phyloP scores from a whole-genome alignment of 2,113 vertebrate species.

The Ornithorhynchus anatinus region DNA sequence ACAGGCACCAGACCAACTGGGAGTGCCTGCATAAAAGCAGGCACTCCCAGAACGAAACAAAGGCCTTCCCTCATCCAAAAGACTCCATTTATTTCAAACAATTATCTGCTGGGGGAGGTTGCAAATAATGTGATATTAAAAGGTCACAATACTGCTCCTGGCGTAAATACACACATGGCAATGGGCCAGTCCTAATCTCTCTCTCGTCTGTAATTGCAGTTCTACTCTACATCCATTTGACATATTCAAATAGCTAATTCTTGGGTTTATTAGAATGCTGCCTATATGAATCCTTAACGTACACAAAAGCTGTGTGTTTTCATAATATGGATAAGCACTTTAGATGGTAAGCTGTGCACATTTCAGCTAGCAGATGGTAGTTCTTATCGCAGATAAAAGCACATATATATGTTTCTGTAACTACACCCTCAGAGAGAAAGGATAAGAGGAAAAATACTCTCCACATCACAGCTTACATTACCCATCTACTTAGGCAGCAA shows the following conservation, averaged over 20 bases:
- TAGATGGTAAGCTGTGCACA: constrained; percentile 69
- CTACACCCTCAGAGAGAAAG: constrained; percentile 62
- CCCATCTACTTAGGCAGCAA: constrained; percentile 69
- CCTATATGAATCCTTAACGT: constrained; percentile 65
- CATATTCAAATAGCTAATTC: constrained; percentile 65
- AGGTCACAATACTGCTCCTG: constrained; percentile 54
- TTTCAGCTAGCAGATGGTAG: constrained; percentile 74
- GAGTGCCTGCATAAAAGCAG: constrained; percentile 45
- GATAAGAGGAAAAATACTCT: constrained; percentile 64
- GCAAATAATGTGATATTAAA: constrained; percentile 61
- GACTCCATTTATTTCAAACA: constrained; percentile 43
- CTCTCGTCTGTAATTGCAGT: constrained; percentile 31
- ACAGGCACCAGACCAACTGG: constrained; percentile 26
- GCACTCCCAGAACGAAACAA: constrained; percentile 37
- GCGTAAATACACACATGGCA: constrained; percentile 46
- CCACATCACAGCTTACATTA: constrained; percentile 74
- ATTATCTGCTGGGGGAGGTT: constrained; percentile 50
- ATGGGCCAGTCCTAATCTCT: not conserved
- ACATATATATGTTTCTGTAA: too few relatives aligned
- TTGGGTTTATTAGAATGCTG: constrained; percentile 69
- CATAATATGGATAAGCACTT: constrained; percentile 68
- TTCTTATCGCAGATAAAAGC: constrained; percentile 76
- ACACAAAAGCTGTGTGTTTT: constrained; percentile 81
- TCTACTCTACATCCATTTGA: constrained; percentile 55
- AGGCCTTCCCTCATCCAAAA: constrained; percentile 41